Percentiles rank a stretch among this genome's conserved stretches.
Conservation (phyloP, 2,113 vertebrate genomes). For the Rafetus swinhoei region DNA sequence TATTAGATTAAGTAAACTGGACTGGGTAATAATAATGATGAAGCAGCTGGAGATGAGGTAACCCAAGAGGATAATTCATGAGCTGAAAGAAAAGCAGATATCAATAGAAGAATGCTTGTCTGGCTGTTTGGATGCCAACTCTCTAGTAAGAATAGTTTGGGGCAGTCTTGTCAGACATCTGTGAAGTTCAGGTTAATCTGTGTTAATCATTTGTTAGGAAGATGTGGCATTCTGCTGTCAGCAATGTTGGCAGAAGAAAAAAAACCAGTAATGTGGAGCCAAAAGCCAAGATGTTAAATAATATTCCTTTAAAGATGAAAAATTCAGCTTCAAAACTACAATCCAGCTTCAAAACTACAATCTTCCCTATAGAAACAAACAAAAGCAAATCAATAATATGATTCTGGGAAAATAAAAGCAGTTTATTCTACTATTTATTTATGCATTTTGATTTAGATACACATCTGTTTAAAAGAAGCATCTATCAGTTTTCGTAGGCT, state of each 20-base stretch:
- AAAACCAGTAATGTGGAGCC: not conserved
- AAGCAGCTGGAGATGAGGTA: not conserved
- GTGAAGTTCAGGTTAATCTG: not conserved
- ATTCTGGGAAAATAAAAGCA: not conserved
- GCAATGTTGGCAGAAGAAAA: not conserved
- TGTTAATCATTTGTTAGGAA: not conserved
- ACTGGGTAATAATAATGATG: fast-evolving
- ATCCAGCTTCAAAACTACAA: not conserved
- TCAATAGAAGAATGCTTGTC: not conserved
- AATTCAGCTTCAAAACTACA: not conserved
- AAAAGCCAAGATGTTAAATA: not conserved
- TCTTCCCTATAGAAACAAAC: not conserved
- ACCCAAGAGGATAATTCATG: not conserved
- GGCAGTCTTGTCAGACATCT: not conserved
- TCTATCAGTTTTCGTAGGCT: fast-evolving
- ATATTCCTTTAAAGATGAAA: not conserved
- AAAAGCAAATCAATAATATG: not conserved
- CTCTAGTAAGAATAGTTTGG: not conserved
- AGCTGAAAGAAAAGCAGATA: not conserved
- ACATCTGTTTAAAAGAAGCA: not conserved
- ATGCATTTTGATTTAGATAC: not conserved
- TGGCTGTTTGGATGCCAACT: not conserved
- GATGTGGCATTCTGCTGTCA: not conserved
- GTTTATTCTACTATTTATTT: not conserved
- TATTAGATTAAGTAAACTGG: not conserved